Base-by-base conservation (phyloP, 2,888 invertebrate species). In the Gasteruption jaculator region DNA sequence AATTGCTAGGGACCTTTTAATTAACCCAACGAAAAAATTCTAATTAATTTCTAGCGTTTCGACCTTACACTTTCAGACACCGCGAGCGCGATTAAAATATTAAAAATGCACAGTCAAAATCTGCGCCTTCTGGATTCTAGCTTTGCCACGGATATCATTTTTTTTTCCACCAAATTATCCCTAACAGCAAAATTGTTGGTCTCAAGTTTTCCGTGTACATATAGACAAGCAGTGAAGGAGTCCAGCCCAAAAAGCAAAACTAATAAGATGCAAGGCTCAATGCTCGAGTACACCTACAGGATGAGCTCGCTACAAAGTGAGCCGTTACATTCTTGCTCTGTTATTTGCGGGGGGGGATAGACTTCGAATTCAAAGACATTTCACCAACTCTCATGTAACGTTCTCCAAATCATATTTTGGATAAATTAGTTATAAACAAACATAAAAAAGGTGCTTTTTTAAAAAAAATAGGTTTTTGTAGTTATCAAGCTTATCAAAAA, bases 211-310 rank as follows among this genome's bases (percentile, higher is more conserved):
- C n/a, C n/a, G n/a, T n/a, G n/a, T 65, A 64, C 61, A 60, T 63
- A 65, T 70, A 64, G 63, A 66, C 68, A 71, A 71, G 70, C 70
- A 69, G 68, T 69, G 70, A 68, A 67, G 66, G 67, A 69, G 63
- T 67, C 69, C 70, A 70, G 69, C 69, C 70, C 70, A 70, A 68
- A 60, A 71, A 71, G 70, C 70, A 70, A 70, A 70, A 69, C 70
- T 69, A 71, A 69, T 69, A 71, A 63, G 65, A 70, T 70, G 70
- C 70, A 71, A 70, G 67, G 70, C 70, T 69, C 64, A 60, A 70
- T 69, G 69, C 70, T 70, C 61, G 67, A 66, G 61, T 68, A 65
- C 68, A 62, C 64, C 70, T 71, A 71, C 69, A 58, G 58, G 58
- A 60, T 63, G 58, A 66, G 66, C 64, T 65, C 61, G 63, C 66